A percentile compares a stretch with the other conserved stretches of the same genome.
Conservation (phyloP, 2,113 vertebrate species). For the Ascaphus truei region DNA sequence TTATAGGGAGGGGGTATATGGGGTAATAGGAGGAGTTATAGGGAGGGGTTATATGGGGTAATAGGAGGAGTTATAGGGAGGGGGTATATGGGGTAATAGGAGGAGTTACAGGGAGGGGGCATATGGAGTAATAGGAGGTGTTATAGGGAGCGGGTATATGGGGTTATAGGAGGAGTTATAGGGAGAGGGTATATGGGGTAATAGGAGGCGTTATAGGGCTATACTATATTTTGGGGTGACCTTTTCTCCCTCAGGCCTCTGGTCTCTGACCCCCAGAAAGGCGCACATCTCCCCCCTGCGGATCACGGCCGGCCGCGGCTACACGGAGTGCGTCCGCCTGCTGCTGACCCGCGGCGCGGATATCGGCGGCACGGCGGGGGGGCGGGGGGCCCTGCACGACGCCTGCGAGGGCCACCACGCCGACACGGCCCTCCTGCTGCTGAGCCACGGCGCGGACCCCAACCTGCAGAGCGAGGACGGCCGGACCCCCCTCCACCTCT, state of each 20-base stretch:
- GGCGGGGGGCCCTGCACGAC: slow-evolving; percentile 76
- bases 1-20: too few species aligned
- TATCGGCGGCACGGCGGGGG: slow-evolving; percentile 71
- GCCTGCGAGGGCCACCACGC: slow-evolving; percentile 65
- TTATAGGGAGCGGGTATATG: too few species aligned
- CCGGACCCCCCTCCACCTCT: slow-evolving; percentile 76
- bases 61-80: too few species aligned
- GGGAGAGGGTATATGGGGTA: too few species aligned
- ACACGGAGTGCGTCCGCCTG: slow-evolving; percentile 73
- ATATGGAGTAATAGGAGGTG: too few species aligned
- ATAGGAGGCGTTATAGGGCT: too few species aligned
- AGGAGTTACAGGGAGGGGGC: too few species aligned
- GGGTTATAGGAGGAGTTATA: too few species aligned
- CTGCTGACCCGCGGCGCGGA: slow-evolving; percentile 76
- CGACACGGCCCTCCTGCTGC: slow-evolving; percentile 72
- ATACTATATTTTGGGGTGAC: too few species aligned
- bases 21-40: too few species aligned
- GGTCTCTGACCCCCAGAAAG: slow-evolving; percentile 80
- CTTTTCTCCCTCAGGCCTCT: slow-evolving; percentile 70
- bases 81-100: too few species aligned
- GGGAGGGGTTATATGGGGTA: too few species aligned
- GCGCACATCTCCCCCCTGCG: slow-evolving; percentile 77
- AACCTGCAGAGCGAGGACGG: slow-evolving; percentile 70
- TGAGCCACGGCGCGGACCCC: slow-evolving; percentile 72
- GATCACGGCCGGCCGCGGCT: slow-evolving; percentile 71